Base-by-base conservation (phyloP, 2,888 invertebrate species). In the Eulithis prunata region DNA sequence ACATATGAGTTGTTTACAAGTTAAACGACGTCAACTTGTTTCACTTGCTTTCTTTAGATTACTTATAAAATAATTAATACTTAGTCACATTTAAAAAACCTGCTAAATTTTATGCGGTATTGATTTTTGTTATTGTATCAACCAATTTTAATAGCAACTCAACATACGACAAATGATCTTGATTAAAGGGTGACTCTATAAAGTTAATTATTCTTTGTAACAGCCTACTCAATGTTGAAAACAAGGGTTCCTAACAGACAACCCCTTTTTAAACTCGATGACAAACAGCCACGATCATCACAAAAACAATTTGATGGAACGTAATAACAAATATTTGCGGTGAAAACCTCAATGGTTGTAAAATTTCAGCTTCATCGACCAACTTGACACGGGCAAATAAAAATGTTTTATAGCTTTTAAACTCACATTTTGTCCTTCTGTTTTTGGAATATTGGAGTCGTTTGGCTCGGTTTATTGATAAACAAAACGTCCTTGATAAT, bases 381-480 rank as follows among this genome's bases (percentile, higher is more conserved):
- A 77, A 76, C 77, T 81, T 82, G 79, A 84, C 80, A 73, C 71
- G 77, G 69, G 77, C 78, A 84, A 83, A 85, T 81, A 85, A 82
- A 84, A 80, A 74, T 82, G 80, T 82, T 85, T 82, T 81, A 83
- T 82, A 78, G 77, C 77, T 78, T 82, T 78, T 72, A 81, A 75
- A 79, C 70, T 80, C 71, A 75, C 74, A 78, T 82, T 21, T 81
- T 80, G 76, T 75, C 75, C 72, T 71, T 72, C 74, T 77, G 71
- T 76, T 75, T n/a, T 68, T 64, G 62, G 65, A 70, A 74, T 79
- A 78, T 78, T 77, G 75, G 66, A 75, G 77, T 60, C 69, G 69
- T 75, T 75, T 73, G 70, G 71, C 63, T 55, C 70, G 69, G 73
- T 73, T 57, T 56, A 66, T 66, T 66, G 59, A 57, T 66, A 54